Base-by-base conservation (phyloP, 1,140 invertebrate genomes). In the Melipona quadrifasciata region DNA sequence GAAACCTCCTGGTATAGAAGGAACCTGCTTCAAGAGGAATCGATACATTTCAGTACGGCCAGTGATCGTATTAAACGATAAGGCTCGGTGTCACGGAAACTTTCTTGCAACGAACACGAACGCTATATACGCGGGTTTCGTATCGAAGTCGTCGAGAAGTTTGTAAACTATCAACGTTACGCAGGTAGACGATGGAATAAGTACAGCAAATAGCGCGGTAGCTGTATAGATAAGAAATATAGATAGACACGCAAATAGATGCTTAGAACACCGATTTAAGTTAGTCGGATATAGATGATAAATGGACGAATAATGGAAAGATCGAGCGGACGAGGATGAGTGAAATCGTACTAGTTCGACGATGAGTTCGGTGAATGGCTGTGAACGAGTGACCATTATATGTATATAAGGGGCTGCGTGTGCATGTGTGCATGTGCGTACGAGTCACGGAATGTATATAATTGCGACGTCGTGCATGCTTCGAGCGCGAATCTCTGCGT, bases 231-330 rank as follows among this genome's bases (percentile, higher is more conserved):
- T 82, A 82, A 47, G 8, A 47, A 47, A 67, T 6, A 12, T 83
- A 83, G 82, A 51, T 53, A 76, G 64, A 58, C 65, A 27, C 74
- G 27, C 73, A 34, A 39, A 71, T 71, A 64, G 55, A 64, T 39
- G 47, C 21, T 79, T 79, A 70, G 39, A 17, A 31, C 10, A 68
- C 3, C 65, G 74, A 70, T 77, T 65, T 34, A 34, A 78, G 21
- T 58, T 76, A 70, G 72, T 8, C 19, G 19, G 19, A 51, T 39
- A n/a, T 47, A 47, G 8, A 57, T 57, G 17, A 16, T n/a, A 27
- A n/a, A 39, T 12, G 31, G n/a, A 80, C 12, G 21, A 2, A 27
- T 47, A 2, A 27, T 47, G 17, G 0, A 19, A 74, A n/a, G 24
- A 47, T n/a, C 31, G 73, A 1, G 21, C 39, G 6, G 27, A 31